Conservation (phyloP, 2,797 vertebrate genomes). For the Hyperoplus lanceolatus region DNA sequence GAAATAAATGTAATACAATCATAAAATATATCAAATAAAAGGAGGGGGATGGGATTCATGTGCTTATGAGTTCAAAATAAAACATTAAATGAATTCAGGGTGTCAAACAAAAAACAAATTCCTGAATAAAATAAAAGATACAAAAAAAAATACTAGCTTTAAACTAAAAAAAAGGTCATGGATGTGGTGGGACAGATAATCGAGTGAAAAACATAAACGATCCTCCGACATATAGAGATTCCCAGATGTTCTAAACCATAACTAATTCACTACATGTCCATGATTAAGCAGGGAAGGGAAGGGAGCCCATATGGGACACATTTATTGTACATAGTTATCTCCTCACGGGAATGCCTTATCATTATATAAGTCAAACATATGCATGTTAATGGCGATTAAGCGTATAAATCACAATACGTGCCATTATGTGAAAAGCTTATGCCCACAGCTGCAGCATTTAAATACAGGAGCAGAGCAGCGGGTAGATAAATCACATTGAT, state of each 20-base stretch:
- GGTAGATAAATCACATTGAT: conserved; percentile 30
- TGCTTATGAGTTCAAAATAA: too few relatives aligned
- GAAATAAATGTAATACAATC: too few relatives aligned
- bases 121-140: neutral
- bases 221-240: neutral
- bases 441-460: conserved; percentile 8
- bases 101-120: too few relatives aligned
- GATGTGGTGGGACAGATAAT: neutral
- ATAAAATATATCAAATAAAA: too few relatives aligned
- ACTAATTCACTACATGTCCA: conserved; percentile 7
- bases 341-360: neutral
- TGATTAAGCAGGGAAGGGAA: neutral
- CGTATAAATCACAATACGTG: conserved; percentile 9
- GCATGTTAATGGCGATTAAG: conserved; percentile 6
- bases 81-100: too few relatives aligned
- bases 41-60: too few relatives aligned
- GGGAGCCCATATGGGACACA: conserved; percentile 16
- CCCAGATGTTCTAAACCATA: conserved; percentile 13
- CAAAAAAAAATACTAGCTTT: neutral
- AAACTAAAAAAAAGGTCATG: neutral
- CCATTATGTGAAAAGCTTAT: neutral
- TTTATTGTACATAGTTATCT: conserved; percentile 18
- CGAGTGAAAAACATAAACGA: neutral
- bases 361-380: conserved; percentile 13
- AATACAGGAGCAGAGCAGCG: conserved; percentile 1